phyloP scores from a whole-genome alignment of 2,797 vertebrate species.

The Cichlasoma orientale region DNA sequence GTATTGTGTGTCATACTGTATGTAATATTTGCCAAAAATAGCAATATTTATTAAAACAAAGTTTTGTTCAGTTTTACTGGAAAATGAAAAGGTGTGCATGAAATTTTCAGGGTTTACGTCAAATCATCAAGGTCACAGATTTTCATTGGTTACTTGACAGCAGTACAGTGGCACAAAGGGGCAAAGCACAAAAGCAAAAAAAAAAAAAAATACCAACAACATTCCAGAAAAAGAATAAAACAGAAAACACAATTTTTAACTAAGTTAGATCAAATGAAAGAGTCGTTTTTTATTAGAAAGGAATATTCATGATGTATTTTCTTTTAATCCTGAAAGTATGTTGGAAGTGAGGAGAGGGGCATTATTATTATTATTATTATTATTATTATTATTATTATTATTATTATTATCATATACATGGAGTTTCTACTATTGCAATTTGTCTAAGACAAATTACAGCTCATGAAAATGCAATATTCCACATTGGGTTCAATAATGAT shows the following conservation, averaged over 20 bases:
- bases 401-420: no score
- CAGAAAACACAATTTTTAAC: no score
- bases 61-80: background rate
- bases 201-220: background rate
- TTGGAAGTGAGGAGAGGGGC: background rate
- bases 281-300: no score
- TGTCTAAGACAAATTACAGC: background rate
- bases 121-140: no score
- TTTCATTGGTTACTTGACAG: no score
- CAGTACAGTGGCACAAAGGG: no score
- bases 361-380: no score
- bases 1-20: background rate
- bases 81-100: background rate
- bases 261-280: no score
- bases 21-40: background rate
- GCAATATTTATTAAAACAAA: fast-evolving
- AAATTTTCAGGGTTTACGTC: background rate
- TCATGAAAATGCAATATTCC: background rate
- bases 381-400: no score
- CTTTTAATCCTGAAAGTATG: background rate
- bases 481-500: background rate
- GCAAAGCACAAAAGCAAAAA: background rate
- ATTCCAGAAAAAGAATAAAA: no score
- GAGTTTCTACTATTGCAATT: background rate
- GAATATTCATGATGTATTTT: background rate